phyloP scores from a whole-genome alignment of 1,140 invertebrate genomes.

The Maconellicoccus hirsutus region DNA sequence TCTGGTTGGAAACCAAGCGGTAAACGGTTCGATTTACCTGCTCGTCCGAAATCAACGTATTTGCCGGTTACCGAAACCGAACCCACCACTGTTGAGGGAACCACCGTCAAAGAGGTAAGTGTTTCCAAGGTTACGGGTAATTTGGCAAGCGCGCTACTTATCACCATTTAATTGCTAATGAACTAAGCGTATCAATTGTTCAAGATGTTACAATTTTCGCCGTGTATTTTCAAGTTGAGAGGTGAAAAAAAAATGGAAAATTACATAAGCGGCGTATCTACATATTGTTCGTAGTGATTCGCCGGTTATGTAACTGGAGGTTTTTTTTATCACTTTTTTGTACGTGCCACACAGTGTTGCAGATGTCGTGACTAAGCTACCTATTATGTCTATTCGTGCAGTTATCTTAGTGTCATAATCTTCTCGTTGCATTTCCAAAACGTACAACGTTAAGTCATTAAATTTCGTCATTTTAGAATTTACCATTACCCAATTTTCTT shows the following conservation, averaged over 20 bases:
- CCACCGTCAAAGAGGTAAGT: neutral
- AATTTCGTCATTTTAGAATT: constrained; percentile 2
- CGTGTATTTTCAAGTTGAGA: neutral
- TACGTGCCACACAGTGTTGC: neutral
- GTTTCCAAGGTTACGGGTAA: neutral
- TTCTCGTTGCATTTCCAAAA: neutral
- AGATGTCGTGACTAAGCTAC: constrained; percentile 3
- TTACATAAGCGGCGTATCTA: neutral
- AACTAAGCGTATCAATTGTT: neutral
- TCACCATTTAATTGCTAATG: too few relatives aligned
- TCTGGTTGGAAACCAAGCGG: constrained; percentile 1
- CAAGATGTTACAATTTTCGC: neutral
- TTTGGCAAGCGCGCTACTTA: too few relatives aligned
- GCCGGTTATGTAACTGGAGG: neutral
- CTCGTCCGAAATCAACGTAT: neutral
- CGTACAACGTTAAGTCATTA: neutral
- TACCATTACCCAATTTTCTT: too few relatives aligned
- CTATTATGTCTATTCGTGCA: neutral
- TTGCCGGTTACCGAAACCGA: neutral
- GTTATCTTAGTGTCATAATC: neutral
- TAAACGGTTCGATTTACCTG: neutral
- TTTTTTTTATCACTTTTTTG: constrained; percentile 5
- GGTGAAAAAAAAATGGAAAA: neutral
- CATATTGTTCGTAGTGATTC: neutral
- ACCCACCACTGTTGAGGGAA: neutral